A percentile compares a stretch with the other conserved stretches of the same genome.
Conservation (phyloP, 2,797 vertebrate genomes). For the Myotis myotis region DNA sequence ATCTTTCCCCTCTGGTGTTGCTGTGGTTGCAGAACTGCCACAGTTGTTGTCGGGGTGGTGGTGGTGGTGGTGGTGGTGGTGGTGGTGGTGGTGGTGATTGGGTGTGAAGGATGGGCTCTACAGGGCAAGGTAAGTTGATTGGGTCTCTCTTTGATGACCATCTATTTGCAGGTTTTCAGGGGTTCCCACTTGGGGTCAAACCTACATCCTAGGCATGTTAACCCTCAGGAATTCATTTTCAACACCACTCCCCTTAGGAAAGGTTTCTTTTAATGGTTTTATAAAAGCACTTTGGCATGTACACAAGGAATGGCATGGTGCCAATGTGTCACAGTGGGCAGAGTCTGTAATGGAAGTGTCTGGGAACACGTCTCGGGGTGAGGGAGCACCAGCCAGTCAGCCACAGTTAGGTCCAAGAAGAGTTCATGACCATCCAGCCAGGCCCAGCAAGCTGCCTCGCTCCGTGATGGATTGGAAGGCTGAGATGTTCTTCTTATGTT, state of each 20-base stretch:
- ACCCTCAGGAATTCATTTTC: constrained; percentile 72
- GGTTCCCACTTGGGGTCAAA: constrained; percentile 45
- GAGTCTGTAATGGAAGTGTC: constrained; percentile 69
- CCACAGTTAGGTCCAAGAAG: constrained; percentile 52
- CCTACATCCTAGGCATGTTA: constrained; percentile 65
- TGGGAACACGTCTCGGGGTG: constrained; percentile 48
- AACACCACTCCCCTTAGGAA: constrained; percentile 76
- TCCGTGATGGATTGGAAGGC: not conserved
- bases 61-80: not conserved
- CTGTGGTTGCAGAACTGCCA: accelerated
- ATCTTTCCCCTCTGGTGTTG: accelerated
- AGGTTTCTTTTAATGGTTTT: constrained; percentile 77
- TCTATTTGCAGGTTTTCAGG: not conserved
- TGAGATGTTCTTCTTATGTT: not conserved
- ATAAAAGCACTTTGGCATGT: constrained; percentile 79
- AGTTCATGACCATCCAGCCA: constrained; percentile 27
- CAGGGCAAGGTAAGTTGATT: not conserved
- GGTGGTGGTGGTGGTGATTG: accelerated
- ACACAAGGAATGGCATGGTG: constrained; percentile 66
- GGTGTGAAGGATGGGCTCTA: not conserved
- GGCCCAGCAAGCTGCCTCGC: not conserved
- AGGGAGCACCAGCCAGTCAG: constrained; percentile 41
- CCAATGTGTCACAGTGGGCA: constrained; percentile 71
- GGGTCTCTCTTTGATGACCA: constrained; percentile 4
- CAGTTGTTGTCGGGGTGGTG: no score